Evolutionary conservation across 2,113 vertebrate species (phyloP), one percentile per base, ranked within the genome.

Genomic region (Halichoerus grypus): DNA sequence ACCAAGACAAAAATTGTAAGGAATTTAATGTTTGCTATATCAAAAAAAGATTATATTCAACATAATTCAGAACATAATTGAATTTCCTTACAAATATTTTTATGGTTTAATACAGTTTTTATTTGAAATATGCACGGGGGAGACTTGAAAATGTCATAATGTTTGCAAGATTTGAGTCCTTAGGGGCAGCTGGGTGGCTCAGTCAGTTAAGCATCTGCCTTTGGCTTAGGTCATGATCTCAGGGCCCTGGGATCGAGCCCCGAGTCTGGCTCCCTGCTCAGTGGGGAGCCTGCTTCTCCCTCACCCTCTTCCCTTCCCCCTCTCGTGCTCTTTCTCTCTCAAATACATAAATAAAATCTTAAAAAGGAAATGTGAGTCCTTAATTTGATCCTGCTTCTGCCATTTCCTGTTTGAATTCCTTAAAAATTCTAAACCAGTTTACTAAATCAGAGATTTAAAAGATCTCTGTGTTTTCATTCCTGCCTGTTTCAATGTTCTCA

Each of bases 41-140:
- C 12, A 94, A 36, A 84, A 67, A 87, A 5, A 31, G 22, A 18
- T 69, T 77, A 95, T 88, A 76, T 31, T 83, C 22, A 57, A 83
- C 19, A 46, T 67, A 59, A 83, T 36, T 76, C 39, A 92, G 31
- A 91, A 28, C 7, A 59, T 79, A 90, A 94, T 16, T 69, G 11
- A 88, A 55, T 80, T 89, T 61, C 69, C 22, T 91, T 72, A 18
- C 39, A 87, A 79, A n/a, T 63, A 71, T 92, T 91, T 93, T 94
- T 74, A 94, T 57, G 19, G 33, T 13, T 92, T 53, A 86, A 42
- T 53, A 10, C 42, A 69, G 13, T 77, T 94, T 94, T 88, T 84
- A 67, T 42, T 86, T 91, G 51, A 96, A 84, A 72, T 85, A 42
- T 6, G 33, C 12, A 55, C 39, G 55, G 36, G 22, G 26, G 11